Evolutionary conservation across 92 coral and sea anemone species (phyloP), one percentile per base, ranked within the genome.

Genomic region (Phymanthus crucifer): DNA sequence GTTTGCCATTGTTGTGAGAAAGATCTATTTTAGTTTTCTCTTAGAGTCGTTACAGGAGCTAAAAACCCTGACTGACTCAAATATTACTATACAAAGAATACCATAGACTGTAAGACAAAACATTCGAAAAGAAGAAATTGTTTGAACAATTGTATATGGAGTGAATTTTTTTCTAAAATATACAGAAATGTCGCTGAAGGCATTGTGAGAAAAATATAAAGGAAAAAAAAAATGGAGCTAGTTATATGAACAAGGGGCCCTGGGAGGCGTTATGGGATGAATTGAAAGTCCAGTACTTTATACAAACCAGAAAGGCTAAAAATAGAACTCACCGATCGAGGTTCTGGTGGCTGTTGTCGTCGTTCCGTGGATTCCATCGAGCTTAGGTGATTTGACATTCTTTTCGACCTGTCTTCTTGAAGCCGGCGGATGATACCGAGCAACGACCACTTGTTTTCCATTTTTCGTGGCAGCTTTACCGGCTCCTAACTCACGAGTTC

Each of bases 371-470:
- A 65, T 78, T 70, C 29, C 47, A 57, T 83, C 84, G 33, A 56
- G 66, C 5, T 64, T 71, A 40, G 84, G 83, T 72, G 40, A 70
- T 69, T 78, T 86, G 71, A 96, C 90, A 85, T 96, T 96, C 77
- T 36, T 73, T 29, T 83, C 85, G 45, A 83, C 94, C 70, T 87
- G 77, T 32, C 79, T 89, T 83, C 82, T 91, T 73, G 86, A 85
- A 32, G 83, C 87, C 4, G 99, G 86, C 14, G 99, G 99, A 72
- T 84, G 86, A 64, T 96, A 96, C 52, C 98, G 91, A 4, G 98
- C 99, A 3, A 96, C 99, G 13, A 96, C 87, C 29, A 96, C 86
- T 68, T 96, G 93, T 40, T 93, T 96, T 27, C 99, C 99, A 72
- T 89, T 86, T 66, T 86, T 80, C 29, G 94, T 93, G 26, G 80